These are phyloP conservation scores for Lampris incognitus DNA, from an alignment of 2,113 vertebrate species.

Conservation along the genomic window DNA sequence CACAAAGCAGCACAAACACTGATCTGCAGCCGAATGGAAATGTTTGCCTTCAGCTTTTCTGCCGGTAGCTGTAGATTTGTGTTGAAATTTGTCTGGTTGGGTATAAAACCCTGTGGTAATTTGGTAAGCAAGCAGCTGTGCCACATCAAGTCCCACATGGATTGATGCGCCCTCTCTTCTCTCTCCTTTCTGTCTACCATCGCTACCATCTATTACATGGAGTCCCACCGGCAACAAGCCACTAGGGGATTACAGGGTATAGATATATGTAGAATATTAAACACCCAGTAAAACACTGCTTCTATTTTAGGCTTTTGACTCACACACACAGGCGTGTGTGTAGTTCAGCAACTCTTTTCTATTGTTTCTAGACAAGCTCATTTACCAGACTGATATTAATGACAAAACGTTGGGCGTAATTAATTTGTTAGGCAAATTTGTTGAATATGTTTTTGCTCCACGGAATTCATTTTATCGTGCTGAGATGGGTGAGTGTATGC, in stretches of 20 bases:
- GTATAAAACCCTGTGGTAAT: slow-evolving; percentile 12
- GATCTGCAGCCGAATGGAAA: not conserved
- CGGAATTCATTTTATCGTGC: slow-evolving; percentile 54
- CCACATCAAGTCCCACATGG: slow-evolving; percentile 36
- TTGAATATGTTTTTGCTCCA: slow-evolving; percentile 52
- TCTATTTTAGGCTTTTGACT: slow-evolving; percentile 50
- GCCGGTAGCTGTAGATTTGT: slow-evolving; percentile 1
- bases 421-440: slow-evolving; percentile 68
- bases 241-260: slow-evolving; percentile 48
- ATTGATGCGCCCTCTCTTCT: not conserved
- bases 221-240: slow-evolving; percentile 25
- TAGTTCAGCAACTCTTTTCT: slow-evolving; percentile 44
- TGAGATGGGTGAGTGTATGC: slow-evolving; percentile 50
- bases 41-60: not conserved
- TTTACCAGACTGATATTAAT: slow-evolving; percentile 73
- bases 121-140: slow-evolving; percentile 43
- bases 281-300: slow-evolving; percentile 35
- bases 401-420: slow-evolving; percentile 55
- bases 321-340: slow-evolving; percentile 35
- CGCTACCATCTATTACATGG: slow-evolving; percentile 18
- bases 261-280: slow-evolving; percentile 69
- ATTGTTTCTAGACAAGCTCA: slow-evolving; percentile 58
- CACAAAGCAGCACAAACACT: no score
- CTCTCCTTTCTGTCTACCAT: not conserved
- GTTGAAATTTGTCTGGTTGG: not conserved